A percentile compares a stretch with the other conserved stretches of the same genome.
phyloP scores from a whole-genome alignment of 2,797 vertebrate species.

The Balearica regulorum region DNA sequence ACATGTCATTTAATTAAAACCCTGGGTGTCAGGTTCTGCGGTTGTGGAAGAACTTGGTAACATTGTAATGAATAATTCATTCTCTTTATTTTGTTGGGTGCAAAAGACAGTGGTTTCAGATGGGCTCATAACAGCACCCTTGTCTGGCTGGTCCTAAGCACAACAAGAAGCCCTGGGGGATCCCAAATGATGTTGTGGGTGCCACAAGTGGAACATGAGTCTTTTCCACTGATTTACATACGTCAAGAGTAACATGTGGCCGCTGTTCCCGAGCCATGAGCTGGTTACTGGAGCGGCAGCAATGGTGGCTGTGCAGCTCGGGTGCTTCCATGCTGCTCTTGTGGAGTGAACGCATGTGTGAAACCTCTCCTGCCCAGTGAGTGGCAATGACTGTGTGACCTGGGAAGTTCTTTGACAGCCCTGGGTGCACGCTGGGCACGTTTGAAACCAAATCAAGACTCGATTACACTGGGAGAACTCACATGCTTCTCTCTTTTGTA shows the following conservation, averaged over 20 bases:
- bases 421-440: fast-evolving
- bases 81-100: background rate
- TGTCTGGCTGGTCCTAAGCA: background rate
- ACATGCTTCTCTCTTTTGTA: background rate
- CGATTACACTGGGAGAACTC: background rate
- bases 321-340: background rate
- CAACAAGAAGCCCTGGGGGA: background rate
- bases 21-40: background rate
- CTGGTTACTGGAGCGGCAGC: background rate
- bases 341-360: fast-evolving
- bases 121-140: background rate
- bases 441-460: background rate
- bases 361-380: background rate
- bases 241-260: background rate
- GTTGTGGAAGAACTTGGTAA: background rate
- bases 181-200: background rate
- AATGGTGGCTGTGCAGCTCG: background rate
- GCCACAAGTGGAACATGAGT: background rate
- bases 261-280: background rate
- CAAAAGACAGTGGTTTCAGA: background rate
- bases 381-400: background rate
- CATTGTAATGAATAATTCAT: background rate
- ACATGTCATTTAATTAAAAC: constrained; percentile 14
- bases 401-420: background rate
- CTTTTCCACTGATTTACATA: background rate